phyloP scores from a whole-genome alignment of 2,797 vertebrate genomes.

The Arnoldichthys spilopterus region DNA sequence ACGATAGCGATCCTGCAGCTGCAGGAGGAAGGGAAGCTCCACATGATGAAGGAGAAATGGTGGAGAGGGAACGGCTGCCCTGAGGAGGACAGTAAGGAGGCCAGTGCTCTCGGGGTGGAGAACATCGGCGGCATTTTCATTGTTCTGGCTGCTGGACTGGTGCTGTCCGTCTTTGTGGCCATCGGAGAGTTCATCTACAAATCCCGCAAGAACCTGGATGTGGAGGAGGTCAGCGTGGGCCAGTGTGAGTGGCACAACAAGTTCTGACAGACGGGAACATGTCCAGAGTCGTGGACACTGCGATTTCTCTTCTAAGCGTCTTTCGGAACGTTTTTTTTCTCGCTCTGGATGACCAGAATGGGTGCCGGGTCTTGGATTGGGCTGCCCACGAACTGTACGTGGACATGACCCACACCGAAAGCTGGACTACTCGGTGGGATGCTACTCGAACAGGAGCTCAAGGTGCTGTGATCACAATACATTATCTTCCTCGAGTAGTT shows the following conservation, averaged over 20 bases:
- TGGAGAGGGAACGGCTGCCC: slow-evolving; percentile 97
- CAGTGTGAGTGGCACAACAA: slow-evolving; percentile 84
- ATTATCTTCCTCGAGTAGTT: slow-evolving; percentile 61
- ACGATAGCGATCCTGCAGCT: slow-evolving; percentile 97
- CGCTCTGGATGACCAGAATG: background rate
- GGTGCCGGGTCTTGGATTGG: background rate
- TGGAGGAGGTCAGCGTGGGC: slow-evolving; percentile 90
- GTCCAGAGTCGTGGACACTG: background rate
- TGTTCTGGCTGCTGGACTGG: slow-evolving; percentile 95
- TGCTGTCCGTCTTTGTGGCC: slow-evolving; percentile 96
- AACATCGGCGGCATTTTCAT: slow-evolving; percentile 99
- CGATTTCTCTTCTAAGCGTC: background rate
- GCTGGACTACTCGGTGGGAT: background rate
- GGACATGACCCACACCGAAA: background rate
- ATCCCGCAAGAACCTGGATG: slow-evolving; percentile 90
- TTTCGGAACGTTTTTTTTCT: background rate
- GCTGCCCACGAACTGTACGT: background rate
- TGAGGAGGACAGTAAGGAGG: slow-evolving; percentile 96
- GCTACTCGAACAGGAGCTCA: slow-evolving; percentile 39
- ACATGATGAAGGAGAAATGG: slow-evolving; percentile 99
- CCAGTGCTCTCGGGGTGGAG: slow-evolving; percentile 95
- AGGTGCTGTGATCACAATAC: slow-evolving; percentile 70
- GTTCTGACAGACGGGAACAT: slow-evolving; percentile 66
- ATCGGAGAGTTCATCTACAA: slow-evolving; percentile 98
- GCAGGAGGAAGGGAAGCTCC: slow-evolving; percentile 96